phyloP scores from a whole-genome alignment of 2,113 vertebrate species.

The Nothocercus julius region DNA sequence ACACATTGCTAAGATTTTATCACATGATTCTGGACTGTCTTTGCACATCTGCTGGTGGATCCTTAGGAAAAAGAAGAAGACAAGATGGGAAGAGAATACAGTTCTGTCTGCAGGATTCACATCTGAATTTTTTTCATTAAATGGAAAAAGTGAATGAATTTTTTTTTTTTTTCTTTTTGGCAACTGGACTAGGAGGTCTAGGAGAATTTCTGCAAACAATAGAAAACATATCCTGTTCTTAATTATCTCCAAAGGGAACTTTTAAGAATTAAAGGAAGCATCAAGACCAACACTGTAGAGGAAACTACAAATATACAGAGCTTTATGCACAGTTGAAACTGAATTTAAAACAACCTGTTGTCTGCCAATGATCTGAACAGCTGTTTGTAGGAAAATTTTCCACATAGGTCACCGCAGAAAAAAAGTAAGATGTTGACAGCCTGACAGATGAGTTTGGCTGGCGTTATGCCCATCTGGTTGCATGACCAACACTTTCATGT shows the following conservation, averaged over 20 bases:
- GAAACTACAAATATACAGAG: neutral
- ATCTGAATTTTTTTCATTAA: neutral
- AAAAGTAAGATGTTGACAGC: slow-evolving; percentile 49
- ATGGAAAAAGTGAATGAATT: neutral
- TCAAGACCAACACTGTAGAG: neutral
- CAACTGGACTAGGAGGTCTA: neutral
- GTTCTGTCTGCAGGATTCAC: neutral
- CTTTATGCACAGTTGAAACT: neutral
- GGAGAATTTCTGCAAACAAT: slow-evolving; percentile 35
- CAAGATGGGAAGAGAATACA: neutral
- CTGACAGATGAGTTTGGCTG: slow-evolving; percentile 19
- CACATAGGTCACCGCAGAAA: slow-evolving; percentile 9
- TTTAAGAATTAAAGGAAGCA: neutral
- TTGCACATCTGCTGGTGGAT: slow-evolving; percentile 4
- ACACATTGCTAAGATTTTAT: neutral
- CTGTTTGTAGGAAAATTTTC: slow-evolving; percentile 39
- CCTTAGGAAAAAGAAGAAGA: neutral
- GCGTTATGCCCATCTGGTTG: neutral
- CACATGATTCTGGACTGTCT: neutral
- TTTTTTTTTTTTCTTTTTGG: neutral
- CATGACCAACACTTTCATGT: neutral
- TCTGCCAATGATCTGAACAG: neutral
- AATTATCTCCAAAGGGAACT: neutral
- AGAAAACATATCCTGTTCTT: neutral
- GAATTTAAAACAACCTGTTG: slow-evolving; percentile 32